phyloP scores from a whole-genome alignment of 2,113 vertebrate species.

The Zosterops hypoxanthus region DNA sequence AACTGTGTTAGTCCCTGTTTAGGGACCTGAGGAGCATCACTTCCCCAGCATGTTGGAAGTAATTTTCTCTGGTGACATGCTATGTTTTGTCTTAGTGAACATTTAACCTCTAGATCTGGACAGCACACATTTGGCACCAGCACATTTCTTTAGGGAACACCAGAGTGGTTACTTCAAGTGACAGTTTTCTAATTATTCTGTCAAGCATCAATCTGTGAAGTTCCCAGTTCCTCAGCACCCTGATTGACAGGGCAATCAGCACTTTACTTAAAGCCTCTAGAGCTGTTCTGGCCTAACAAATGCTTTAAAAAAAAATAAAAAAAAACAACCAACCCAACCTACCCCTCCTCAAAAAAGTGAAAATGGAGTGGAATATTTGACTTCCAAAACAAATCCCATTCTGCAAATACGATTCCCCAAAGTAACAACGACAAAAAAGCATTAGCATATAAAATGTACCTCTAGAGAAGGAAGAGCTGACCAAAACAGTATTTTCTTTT shows the following conservation, averaged over 20 bases:
- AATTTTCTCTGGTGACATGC: slow-evolving; percentile 74
- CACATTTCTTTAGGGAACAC: slow-evolving; percentile 83
- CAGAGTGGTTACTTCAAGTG: slow-evolving; percentile 88
- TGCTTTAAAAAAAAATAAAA: background rate
- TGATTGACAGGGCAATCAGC: slow-evolving; percentile 98
- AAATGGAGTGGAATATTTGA: background rate
- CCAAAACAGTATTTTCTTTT: background rate
- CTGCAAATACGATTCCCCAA: background rate
- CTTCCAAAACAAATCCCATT: background rate
- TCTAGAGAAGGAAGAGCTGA: background rate
- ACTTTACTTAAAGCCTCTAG: slow-evolving; percentile 75
- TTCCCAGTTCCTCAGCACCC: slow-evolving; percentile 80
- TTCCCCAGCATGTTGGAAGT: slow-evolving; percentile 57
- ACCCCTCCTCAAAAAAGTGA: background rate
- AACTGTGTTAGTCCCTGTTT: slow-evolving; percentile 11
- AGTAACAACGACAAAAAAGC: background rate
- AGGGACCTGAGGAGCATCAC: slow-evolving; percentile 49
- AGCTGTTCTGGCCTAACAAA: slow-evolving; percentile 49
- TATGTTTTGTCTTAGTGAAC: slow-evolving; percentile 82
- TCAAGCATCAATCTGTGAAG: slow-evolving; percentile 95
- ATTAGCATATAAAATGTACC: background rate
- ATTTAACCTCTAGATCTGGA: slow-evolving; percentile 79
- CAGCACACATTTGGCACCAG: slow-evolving; percentile 62
- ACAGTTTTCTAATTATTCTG: slow-evolving; percentile 99
- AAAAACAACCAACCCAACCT: background rate